Evolutionary conservation across 2,113 vertebrate species (phyloP), one percentile per base, ranked within the genome.

Genomic region (Xyrauchen texanus): DNA sequence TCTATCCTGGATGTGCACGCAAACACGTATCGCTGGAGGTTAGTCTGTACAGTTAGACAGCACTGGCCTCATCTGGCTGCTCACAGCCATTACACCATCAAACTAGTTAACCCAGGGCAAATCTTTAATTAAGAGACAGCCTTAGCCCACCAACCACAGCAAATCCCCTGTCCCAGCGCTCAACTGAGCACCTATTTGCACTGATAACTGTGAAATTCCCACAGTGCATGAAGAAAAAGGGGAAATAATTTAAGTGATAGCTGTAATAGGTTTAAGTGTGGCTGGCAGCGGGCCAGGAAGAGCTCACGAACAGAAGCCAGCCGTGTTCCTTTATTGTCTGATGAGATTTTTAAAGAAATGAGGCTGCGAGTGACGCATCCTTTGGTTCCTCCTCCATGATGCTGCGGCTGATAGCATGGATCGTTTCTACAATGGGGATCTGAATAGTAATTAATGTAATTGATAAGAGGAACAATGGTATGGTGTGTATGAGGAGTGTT

Each of bases 21-120:
- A 74, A 64, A 68, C n/a, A 67, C 79, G 69, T 57, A 68, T 15
- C 21, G 34, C 4, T 34, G 0, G 12, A 46, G 44, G 15, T 57
- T 47, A 8, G 8, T 21, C 58, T 69, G 42, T 70, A 92, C 47
- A 46, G 82, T 89, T 92, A 93, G 92, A 93, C 93, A 94, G 86
- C 85, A 94, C 92, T 95, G 97, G 95, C 96, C 94, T 93, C 96
- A 89, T 89, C 94, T 92, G 96, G 93, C 90, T 71, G 64, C 69
- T 51, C 3, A 42, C 60, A 88, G 90, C 88, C 90, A 92, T 88
- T 91, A 88, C 91, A 71, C 47, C 5, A 0, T 6, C 53, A 64
- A 49, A 61, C 58, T 63, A 84, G 82, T 81, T 89, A 88, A 90
- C 89, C 85, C 85, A 88, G 86, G 88, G 90, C 88, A 88, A 85